These are phyloP conservation scores for Oreortyx pictus DNA, from an alignment of 2,797 vertebrate genomes.

Conservation along the genomic window DNA sequence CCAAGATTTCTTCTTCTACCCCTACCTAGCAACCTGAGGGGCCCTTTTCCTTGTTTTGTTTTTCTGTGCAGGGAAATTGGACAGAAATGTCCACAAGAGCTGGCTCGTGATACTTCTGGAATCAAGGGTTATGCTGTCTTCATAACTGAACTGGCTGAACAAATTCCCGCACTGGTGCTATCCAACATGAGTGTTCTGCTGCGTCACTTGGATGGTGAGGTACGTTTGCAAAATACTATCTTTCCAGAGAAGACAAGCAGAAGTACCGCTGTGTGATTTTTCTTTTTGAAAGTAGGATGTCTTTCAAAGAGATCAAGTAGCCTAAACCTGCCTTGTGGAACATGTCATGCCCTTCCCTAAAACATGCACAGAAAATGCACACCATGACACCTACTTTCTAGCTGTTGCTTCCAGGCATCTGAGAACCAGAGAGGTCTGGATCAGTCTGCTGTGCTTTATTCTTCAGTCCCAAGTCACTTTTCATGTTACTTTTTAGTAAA, in stretches of 20 bases:
- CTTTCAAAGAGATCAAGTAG: not conserved
- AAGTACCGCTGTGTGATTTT: not conserved
- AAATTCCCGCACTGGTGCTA: conserved; percentile 86
- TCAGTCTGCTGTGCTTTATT: not conserved
- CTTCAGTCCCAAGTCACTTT: not conserved
- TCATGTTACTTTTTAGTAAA: not conserved
- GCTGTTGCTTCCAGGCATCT: not conserved
- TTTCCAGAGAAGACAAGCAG: not conserved
- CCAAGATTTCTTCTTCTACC: not conserved
- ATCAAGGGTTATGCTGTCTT: conserved; percentile 89
- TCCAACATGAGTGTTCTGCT: conserved; percentile 92
- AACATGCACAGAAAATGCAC: not conserved
- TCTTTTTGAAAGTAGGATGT: not conserved
- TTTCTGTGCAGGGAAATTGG: conserved; percentile 89
- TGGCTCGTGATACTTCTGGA: conserved; percentile 86
- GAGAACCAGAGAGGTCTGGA: not conserved
- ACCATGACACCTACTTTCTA: not conserved
- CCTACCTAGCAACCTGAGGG: not conserved
- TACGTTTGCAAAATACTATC: conserved; percentile 29
- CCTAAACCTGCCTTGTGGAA: not conserved
- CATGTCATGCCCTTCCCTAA: not conserved
- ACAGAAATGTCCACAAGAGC: conserved; percentile 89
- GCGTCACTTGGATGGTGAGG: conserved; percentile 93
- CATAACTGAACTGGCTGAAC: conserved; percentile 87
- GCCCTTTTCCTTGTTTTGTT: not conserved